Conservation (phyloP, 2,888 invertebrate genomes). For the Enoplolaimus lenunculus region DNA sequence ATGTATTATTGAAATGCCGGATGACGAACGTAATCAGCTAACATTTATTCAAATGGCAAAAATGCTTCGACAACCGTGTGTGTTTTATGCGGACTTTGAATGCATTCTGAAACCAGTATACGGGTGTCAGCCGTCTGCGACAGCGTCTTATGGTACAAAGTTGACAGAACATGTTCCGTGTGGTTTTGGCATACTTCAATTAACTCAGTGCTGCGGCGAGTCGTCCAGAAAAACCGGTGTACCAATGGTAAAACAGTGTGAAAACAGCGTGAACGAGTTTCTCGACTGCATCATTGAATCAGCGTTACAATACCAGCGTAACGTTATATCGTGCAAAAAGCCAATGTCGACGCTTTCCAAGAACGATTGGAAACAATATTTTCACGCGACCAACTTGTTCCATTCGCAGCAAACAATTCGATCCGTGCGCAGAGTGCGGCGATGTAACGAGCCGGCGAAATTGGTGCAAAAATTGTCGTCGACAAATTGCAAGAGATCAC, state of each 20-base stretch:
- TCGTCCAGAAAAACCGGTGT: no score
- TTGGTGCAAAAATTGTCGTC: not conserved
- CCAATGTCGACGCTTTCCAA: not conserved
- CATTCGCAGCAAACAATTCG: not conserved
- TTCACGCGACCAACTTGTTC: not conserved
- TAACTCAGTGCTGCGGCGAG: not conserved
- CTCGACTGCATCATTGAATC: not conserved
- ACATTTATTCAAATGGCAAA: not conserved
- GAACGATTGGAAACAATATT: not conserved
- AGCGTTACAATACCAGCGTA: not conserved
- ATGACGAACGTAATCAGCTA: not conserved
- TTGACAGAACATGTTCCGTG: not conserved
- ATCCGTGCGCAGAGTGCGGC: not conserved
- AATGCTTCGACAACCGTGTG: conserved; percentile 1
- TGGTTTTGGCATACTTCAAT: not conserved
- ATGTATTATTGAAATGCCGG: not conserved
- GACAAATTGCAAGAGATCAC: not conserved
- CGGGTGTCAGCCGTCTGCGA: not conserved
- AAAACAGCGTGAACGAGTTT: not conserved
- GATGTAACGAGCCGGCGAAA: not conserved
- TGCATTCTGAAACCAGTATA: not conserved
- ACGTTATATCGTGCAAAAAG: not conserved
- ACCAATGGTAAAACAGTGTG: not conserved
- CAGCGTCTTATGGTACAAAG: not conserved
- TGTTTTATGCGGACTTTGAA: conserved; percentile 13